These are phyloP conservation scores for Cheilosia vulpina DNA, from an alignment of 2,888 invertebrate species.

Conservation along the genomic window DNA sequence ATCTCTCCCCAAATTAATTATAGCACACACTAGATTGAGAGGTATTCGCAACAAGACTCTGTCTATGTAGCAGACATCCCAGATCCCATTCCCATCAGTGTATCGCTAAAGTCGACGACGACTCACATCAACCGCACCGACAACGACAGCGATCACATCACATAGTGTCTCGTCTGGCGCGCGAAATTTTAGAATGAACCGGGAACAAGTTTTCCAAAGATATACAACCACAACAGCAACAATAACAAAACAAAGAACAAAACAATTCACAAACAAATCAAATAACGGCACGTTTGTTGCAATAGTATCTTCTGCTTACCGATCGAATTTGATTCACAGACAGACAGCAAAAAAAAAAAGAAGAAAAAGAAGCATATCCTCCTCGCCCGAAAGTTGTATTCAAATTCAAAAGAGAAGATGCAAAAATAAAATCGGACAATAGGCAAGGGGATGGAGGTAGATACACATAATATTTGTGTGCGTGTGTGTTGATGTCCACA, in stretches of 20 bases:
- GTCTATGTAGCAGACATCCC: slow-evolving; percentile 28
- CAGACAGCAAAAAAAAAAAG: slow-evolving; percentile 28
- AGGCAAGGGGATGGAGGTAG: slow-evolving; percentile 36
- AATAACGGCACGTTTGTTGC: slow-evolving; percentile 72
- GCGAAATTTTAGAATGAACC: slow-evolving; percentile 71
- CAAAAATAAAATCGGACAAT: not conserved
- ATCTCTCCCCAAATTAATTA: slow-evolving; percentile 61
- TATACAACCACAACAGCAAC: slow-evolving; percentile 40
- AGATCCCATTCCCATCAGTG: slow-evolving; percentile 17
- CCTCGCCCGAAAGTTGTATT: slow-evolving; percentile 19
- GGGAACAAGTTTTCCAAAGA: slow-evolving; percentile 11
- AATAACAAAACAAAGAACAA: slow-evolving; percentile 11
- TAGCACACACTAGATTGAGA: slow-evolving; percentile 41
- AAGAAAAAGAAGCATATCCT: slow-evolving; percentile 2
- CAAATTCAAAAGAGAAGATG: slow-evolving; percentile 4
- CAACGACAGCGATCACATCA: slow-evolving; percentile 11
- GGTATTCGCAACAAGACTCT: slow-evolving; percentile 20
- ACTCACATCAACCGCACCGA: slow-evolving; percentile 34
- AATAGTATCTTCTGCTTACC: slow-evolving; percentile 57
- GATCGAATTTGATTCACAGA: slow-evolving; percentile 70
- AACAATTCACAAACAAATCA: slow-evolving; percentile 36
- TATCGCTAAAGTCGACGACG: not conserved
- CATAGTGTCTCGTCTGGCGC: slow-evolving; percentile 25
- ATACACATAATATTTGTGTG: slow-evolving; percentile 3
- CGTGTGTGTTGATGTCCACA: not conserved